phyloP scores from a whole-genome alignment of 2,113 vertebrate genomes.

The Gobius niger region DNA sequence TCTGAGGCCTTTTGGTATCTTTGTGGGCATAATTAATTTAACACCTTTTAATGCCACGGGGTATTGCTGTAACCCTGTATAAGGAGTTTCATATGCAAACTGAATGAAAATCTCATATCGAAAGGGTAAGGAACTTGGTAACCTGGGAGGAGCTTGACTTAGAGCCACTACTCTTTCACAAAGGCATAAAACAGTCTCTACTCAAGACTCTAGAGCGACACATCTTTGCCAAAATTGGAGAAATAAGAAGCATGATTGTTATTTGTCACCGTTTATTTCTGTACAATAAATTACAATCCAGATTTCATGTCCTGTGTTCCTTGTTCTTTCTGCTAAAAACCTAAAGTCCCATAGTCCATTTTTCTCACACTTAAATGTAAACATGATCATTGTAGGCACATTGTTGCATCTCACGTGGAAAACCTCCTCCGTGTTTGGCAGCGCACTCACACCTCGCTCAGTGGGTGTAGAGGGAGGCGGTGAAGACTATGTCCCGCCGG shows the following conservation, averaged over 20 bases:
- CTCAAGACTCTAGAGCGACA: too few relatives aligned
- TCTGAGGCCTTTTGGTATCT: too few relatives aligned
- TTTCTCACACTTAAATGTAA: conserved; percentile 31
- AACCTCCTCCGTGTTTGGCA: conserved; percentile 2
- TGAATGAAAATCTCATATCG: too few relatives aligned
- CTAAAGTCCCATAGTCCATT: conserved; percentile 6
- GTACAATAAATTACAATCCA: conserved; percentile 70
- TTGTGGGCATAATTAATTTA: too few relatives aligned
- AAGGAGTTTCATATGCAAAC: too few relatives aligned
- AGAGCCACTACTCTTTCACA: too few relatives aligned
- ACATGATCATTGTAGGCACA: conserved; percentile 49
- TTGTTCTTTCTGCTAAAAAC: conserved; percentile 41
- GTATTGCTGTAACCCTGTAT: too few relatives aligned
- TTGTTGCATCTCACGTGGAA: conserved; percentile 7
- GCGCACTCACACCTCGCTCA: conserved; percentile 63
- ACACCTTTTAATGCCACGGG: too few relatives aligned
- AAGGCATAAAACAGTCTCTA: too few relatives aligned
- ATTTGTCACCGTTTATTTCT: conserved; percentile 54
- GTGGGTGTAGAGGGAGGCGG: conserved; percentile 91
- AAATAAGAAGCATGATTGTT: not conserved
- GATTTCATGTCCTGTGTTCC: conserved; percentile 17
- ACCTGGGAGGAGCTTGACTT: not conserved
- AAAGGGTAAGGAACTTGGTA: too few relatives aligned
- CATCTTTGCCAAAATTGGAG: not conserved
- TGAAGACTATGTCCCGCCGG: conserved; percentile 91